Evolutionary conservation across 2,888 invertebrate genomes (phyloP), one percentile per base, ranked within the genome.

Genomic region (Lingula anatina): DNA sequence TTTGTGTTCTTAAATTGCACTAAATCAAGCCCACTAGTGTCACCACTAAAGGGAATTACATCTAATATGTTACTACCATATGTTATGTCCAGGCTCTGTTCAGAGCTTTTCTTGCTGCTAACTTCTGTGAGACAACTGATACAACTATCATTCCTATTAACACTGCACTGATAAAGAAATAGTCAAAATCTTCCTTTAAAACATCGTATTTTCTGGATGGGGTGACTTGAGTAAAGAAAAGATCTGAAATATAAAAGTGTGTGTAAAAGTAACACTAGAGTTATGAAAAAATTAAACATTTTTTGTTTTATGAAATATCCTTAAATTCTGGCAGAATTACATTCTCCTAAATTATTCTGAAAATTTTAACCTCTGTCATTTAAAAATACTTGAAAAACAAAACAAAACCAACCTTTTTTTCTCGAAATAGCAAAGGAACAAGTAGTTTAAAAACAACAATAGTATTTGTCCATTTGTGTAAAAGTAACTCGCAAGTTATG

Each of bases 121-220:
- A 83, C 79, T 90, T 86, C 80, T 93, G 94, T 56, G 90, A 88
- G 61, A 90, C 82, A 75, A 92, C 88, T 0, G 95, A 89, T 42
- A 92, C 89, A 25, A 88, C 79, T 47, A 90, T 82, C 60, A 99
- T 84, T 23, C 85, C 93, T 28, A 85, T 79, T 46, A 99, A 82
- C 20, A 99, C 97, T 61, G 89, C 83, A 37, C 89, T 85, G 65
- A 99, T 99, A 54, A 99, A 84, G 77, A 89, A 87, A 78, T 97
- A 92, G 79, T 99, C 99, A 79, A 99, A 99, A 78, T 99, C 99
- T 76, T 99, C 97, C 73, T 99, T 99, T 39, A 99, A 81, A 44
- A 99, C 86, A 78, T 99, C 99, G 79, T 97, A 99, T 42, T 95
- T 97, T 76, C 95, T 96, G 7, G 96, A 96, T 5, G 99, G 99